A percentile compares a stretch with the other conserved stretches of the same genome.
Evolutionary conservation across 2,113 vertebrate species (phyloP).

Genomic region (Pardalotus punctatus): DNA sequence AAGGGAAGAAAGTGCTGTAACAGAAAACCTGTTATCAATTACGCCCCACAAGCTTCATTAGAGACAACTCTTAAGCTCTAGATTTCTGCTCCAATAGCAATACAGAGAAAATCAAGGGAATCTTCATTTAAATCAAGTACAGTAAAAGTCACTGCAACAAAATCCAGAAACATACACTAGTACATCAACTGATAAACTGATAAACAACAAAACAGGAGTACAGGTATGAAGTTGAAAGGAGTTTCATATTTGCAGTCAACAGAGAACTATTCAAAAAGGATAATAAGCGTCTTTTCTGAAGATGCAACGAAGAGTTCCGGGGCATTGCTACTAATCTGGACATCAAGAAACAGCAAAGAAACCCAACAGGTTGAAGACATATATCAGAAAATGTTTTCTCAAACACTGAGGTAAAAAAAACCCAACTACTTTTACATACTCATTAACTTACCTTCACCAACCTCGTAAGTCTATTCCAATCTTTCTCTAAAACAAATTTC

Average conservation of each 20-base stretch:
- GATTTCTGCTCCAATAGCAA: neutral
- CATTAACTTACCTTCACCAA: neutral
- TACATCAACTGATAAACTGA: neutral
- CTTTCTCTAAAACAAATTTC: neutral
- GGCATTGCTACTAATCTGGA: neutral
- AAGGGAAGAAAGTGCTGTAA: neutral
- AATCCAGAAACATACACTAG: neutral
- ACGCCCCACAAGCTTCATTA: neutral
- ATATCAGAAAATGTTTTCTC: neutral
- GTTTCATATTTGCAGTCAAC: neutral
- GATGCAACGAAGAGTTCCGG: neutral
- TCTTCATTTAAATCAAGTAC: neutral
- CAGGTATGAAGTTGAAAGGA: neutral
- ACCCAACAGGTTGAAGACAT: neutral
- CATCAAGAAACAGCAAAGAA: neutral
- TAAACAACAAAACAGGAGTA: neutral
- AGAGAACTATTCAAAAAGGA: neutral
- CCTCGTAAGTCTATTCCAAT: neutral
- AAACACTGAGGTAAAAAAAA: neutral
- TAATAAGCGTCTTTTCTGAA: accelerated
- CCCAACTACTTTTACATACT: neutral
- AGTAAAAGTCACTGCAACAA: neutral
- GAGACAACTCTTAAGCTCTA: neutral
- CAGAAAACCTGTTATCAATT: neutral
- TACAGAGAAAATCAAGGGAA: neutral